Evolutionary conservation across 2,888 invertebrate genomes (phyloP), one percentile per base, ranked within the genome.

Genomic region (Embidobia sp.): DNA sequence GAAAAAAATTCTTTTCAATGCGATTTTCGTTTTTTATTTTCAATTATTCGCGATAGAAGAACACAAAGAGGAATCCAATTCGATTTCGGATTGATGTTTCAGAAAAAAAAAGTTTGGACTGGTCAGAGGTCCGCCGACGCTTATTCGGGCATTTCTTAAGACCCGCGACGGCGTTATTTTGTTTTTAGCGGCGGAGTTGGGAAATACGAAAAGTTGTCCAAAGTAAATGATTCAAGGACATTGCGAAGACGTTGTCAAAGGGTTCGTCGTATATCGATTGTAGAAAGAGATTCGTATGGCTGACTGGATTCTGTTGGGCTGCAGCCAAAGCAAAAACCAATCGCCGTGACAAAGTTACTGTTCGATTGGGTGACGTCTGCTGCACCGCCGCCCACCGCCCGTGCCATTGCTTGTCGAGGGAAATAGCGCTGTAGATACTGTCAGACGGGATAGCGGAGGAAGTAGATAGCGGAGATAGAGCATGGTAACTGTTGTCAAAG

Each of bases 261-360:
- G 81, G 78, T 79, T 77, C 64, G 76, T 79, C 77, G 80, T 81
- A 77, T 79, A 77, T 80, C 80, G 79, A 76, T 70, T 69, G 63
- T 73, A 57, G 49, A 66, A 69, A 75, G 49, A 63, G 63, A 63
- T 69, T 70, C 73, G 67, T 70, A 73, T 72, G 79, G 77, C 67
- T 70, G 78, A 73, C 67, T 78, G 81, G 63, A 69, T 79, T 76
- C 77, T 51, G 78, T 67, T 72, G 79, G 77, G 79, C 67, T 67
- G 77, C 61, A 67, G 78, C 69, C 73, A 67, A 73, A 79, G 81
- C 79, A 81, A 83, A 83, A 82, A 83, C 79, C 83, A 83, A 83
- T 83, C 83, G 80, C 79, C 78, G 80, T 82, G 82, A 83, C 83
- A 81, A 83, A 82, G 83, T 83, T 83, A 81, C 80, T 78, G 79